These are phyloP conservation scores for Rhinogobio ventralis DNA, from an alignment of 2,797 vertebrate genomes.

Conservation along the genomic window DNA sequence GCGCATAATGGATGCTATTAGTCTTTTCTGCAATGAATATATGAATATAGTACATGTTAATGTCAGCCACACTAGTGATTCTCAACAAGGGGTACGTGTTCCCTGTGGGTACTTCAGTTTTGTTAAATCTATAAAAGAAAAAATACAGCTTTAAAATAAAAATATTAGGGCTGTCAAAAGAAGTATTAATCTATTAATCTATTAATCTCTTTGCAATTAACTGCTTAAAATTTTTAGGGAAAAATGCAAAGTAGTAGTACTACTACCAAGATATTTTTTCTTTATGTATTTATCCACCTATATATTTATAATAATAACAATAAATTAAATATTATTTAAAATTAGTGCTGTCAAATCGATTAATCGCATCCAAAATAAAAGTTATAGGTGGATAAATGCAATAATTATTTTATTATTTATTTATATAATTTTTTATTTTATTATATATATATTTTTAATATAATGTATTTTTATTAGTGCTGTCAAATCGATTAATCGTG, in stretches of 20 bases:
- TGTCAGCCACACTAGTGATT: conserved; percentile 20
- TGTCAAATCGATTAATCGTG: too few species aligned
- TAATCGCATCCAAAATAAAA: too few species aligned
- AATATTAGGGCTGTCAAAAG: neutral
- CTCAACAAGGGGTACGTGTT: neutral
- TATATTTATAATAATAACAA: neutral
- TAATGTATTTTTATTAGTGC: too few species aligned
- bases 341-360: too few species aligned
- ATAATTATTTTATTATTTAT: too few species aligned
- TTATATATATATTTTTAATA: too few species aligned
- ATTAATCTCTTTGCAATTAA: neutral
- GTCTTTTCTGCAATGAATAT: conserved; percentile 32
- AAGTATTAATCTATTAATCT: too few species aligned
- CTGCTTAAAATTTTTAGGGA: neutral
- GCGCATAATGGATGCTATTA: conserved; percentile 36
- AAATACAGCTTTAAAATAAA: neutral
- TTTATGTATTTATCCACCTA: neutral
- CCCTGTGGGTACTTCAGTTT: neutral
- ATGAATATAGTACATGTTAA: conserved; percentile 37
- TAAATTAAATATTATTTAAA: too few species aligned
- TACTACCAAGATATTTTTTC: neutral
- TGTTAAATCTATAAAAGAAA: neutral
- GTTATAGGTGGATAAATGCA: too few species aligned
- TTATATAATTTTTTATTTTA: too few species aligned
- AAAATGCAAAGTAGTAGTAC: neutral